phyloP scores from a whole-genome alignment of 2,888 invertebrate species.

The Camptogramma bilineatum region DNA sequence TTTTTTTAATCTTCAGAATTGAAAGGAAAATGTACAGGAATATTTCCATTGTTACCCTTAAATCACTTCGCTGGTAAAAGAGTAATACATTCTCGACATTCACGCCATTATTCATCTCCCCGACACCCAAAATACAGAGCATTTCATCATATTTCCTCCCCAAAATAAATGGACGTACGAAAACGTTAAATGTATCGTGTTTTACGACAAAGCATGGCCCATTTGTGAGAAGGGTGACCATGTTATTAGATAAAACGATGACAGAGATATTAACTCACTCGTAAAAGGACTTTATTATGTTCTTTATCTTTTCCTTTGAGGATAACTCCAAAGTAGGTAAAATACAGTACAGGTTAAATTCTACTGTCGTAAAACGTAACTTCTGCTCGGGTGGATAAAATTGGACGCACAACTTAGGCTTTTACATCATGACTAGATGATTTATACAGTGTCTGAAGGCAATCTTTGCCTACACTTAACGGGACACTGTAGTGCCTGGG shows the following conservation, averaged over 20 bases:
- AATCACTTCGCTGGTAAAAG: constrained; percentile 13
- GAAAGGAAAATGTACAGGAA: background rate
- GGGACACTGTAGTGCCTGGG: no score
- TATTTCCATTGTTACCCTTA: constrained; percentile 5
- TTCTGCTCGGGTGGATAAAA: no score
- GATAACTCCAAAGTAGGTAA: background rate
- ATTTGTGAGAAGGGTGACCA: constrained; percentile 29
- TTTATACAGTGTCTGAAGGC: no score
- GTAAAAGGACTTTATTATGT: constrained; percentile 3
- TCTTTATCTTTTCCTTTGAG: background rate
- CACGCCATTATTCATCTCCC: constrained; percentile 20
- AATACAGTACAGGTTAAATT: background rate
- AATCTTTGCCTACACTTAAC: no score
- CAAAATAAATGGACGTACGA: constrained; percentile 19
- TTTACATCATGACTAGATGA: no score
- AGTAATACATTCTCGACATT: constrained; percentile 15
- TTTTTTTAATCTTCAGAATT: background rate
- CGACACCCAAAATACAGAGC: constrained; percentile 24
- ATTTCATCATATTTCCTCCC: constrained; percentile 22
- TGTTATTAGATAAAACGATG: constrained; percentile 11
- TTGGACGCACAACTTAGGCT: no score
- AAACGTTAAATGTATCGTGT: constrained; percentile 29
- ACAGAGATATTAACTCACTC: constrained; percentile 2
- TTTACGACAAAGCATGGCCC: constrained; percentile 32
- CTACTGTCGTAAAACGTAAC: background rate